phyloP scores from a whole-genome alignment of 2,888 invertebrate species.

The Cremastinae sp. region DNA sequence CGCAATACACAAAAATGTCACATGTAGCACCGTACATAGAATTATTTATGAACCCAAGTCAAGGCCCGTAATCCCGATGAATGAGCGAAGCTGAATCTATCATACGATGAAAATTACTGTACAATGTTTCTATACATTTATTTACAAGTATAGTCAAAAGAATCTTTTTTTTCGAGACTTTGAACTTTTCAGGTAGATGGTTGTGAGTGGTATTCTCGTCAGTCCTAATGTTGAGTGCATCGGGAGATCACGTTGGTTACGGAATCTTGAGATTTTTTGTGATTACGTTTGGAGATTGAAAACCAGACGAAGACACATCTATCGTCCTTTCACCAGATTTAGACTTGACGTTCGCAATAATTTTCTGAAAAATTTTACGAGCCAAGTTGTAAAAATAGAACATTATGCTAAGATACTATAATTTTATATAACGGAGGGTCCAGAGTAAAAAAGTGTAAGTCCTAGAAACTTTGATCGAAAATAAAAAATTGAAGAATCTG shows the following conservation, averaged over 20 bases:
- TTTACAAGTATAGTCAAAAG: constrained; percentile 54
- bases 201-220: constrained; percentile 42
- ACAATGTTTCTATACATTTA: constrained; percentile 56
- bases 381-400: constrained; percentile 22
- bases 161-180: constrained; percentile 42
- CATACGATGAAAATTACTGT: constrained; percentile 41
- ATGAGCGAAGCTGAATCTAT: constrained; percentile 36
- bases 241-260: constrained; percentile 36
- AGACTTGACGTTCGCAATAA: constrained; percentile 21
- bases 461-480: constrained; percentile 25
- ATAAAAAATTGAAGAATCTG: constrained; percentile 25
- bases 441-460: constrained; percentile 53
- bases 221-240: constrained; percentile 35
- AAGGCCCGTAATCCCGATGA: constrained; percentile 47
- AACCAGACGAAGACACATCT: constrained; percentile 35
- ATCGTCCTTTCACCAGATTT: constrained; percentile 27
- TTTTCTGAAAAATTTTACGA: constrained; percentile 50
- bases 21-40: constrained; percentile 38
- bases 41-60: constrained; percentile 36
- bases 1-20: constrained; percentile 51
- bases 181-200: constrained; percentile 49
- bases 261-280: constrained; percentile 57
- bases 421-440: constrained; percentile 42
- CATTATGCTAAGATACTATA: neutral
- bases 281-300: constrained; percentile 38